A percentile compares a stretch with the other conserved stretches of the same genome.
Evolutionary conservation across 2,888 invertebrate species (phyloP).

Genomic region (Apotomis capreana): DNA sequence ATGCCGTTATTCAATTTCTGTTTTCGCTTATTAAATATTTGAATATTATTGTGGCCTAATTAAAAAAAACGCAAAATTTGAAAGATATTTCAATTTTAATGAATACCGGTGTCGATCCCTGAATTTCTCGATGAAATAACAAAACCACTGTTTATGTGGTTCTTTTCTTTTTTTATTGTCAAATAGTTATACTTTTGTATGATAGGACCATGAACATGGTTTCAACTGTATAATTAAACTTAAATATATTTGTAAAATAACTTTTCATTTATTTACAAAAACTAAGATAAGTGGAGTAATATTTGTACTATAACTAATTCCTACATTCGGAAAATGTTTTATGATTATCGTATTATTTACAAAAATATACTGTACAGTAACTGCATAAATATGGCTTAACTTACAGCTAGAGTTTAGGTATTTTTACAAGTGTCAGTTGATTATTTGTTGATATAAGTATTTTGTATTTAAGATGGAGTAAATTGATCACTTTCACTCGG

Average conservation of each 20-base stretch:
- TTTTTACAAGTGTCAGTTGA: background rate
- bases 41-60: too few species aligned
- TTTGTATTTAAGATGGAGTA: background rate
- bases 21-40: too few species aligned
- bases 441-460: background rate
- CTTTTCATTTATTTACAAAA: conserved; percentile 37
- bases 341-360: conserved; percentile 30
- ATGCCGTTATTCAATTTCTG: too few species aligned
- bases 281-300: conserved; percentile 47
- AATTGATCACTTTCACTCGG: background rate
- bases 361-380: conserved; percentile 28
- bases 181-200: background rate
- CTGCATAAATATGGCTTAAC: conserved; percentile 23
- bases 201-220: background rate
- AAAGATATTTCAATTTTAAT: too few species aligned
- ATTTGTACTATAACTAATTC: conserved; percentile 49
- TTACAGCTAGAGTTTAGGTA: conserved; percentile 18
- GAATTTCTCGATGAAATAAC: too few species aligned
- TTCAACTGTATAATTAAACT: conserved; percentile 6
- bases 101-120: too few species aligned
- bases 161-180: too few species aligned
- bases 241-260: conserved; percentile 19
- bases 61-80: too few species aligned
- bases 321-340: conserved; percentile 38
- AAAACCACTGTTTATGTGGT: too few species aligned